Conservation (phyloP, 1,140 invertebrate species). For the Lepidostoma basale region DNA sequence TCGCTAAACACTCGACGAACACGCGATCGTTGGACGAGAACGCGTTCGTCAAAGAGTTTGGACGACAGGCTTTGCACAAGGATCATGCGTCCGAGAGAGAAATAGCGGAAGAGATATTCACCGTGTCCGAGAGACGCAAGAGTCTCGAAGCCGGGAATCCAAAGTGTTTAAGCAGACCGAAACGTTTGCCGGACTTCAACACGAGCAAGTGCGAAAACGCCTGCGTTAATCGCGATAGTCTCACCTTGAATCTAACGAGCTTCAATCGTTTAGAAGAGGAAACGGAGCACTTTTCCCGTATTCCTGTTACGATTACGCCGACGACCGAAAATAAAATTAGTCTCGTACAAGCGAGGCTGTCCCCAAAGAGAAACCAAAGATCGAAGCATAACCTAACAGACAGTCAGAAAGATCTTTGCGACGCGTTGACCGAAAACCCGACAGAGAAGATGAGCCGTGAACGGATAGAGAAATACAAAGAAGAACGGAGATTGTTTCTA, state of each 20-base stretch:
- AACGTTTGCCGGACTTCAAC: constrained; percentile 64
- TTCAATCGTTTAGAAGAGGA: not conserved
- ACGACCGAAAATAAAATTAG: constrained; percentile 66
- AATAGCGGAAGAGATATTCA: constrained; percentile 49
- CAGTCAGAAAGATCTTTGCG: constrained; percentile 31
- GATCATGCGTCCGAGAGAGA: constrained; percentile 49
- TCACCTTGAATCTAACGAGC: constrained; percentile 32
- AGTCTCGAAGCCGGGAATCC: constrained; percentile 56
- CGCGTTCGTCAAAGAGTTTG: constrained; percentile 69
- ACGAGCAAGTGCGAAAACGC: constrained; percentile 50
- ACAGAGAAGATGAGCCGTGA: constrained; percentile 69
- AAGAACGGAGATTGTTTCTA: constrained; percentile 83
- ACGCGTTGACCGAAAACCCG: not conserved
- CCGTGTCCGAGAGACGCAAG: constrained; percentile 51
- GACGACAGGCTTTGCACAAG: constrained; percentile 51
- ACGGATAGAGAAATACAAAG: constrained; percentile 89
- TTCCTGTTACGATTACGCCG: constrained; percentile 57
- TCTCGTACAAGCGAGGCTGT: constrained; percentile 60
- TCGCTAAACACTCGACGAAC: constrained; percentile 67
- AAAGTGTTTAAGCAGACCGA: constrained; percentile 57
- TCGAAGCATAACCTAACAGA: constrained; percentile 20
- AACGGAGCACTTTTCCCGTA: constrained; percentile 17
- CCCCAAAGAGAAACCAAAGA: constrained; percentile 45
- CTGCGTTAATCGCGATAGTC: constrained; percentile 11
- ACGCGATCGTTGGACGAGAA: constrained; percentile 76